These are phyloP conservation scores for Apodemia duryi DNA, from an alignment of 2,888 invertebrate genomes.

Conservation along the genomic window DNA sequence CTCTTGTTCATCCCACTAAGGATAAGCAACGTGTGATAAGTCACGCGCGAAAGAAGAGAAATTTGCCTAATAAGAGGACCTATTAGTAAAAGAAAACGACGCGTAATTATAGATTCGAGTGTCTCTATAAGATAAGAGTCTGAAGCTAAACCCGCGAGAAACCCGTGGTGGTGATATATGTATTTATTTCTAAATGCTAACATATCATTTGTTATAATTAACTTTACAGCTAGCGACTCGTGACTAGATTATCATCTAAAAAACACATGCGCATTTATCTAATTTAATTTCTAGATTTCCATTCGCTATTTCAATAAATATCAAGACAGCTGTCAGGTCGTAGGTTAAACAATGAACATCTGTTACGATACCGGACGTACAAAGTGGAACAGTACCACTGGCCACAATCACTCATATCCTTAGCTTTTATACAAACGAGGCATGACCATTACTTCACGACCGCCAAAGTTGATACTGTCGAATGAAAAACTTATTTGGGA, in stretches of 20 bases:
- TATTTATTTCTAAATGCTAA: no score
- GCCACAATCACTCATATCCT: constrained; percentile 25
- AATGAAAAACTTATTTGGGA: background rate
- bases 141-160: no score
- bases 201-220: background rate
- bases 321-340: constrained; percentile 20
- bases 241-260: background rate
- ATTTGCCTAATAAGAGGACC: no score
- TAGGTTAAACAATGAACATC: constrained; percentile 21
- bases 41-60: no score
- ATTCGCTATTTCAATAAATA: constrained; percentile 18
- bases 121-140: no score
- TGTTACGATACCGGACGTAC: constrained; percentile 25
- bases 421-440: constrained; percentile 10
- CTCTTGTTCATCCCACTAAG: no score
- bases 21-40: no score
- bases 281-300: constrained; percentile 11
- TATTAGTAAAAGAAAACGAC: no score
- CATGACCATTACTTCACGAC: background rate
- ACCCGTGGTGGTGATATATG: no score
- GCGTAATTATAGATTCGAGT: no score
- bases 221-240: background rate
- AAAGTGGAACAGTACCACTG: constrained; percentile 24
- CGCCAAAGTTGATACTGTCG: constrained; percentile 3
- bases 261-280: constrained; percentile 10